Conservation (phyloP, 1,140 invertebrate species). For the Drosophila bocqueti region DNA sequence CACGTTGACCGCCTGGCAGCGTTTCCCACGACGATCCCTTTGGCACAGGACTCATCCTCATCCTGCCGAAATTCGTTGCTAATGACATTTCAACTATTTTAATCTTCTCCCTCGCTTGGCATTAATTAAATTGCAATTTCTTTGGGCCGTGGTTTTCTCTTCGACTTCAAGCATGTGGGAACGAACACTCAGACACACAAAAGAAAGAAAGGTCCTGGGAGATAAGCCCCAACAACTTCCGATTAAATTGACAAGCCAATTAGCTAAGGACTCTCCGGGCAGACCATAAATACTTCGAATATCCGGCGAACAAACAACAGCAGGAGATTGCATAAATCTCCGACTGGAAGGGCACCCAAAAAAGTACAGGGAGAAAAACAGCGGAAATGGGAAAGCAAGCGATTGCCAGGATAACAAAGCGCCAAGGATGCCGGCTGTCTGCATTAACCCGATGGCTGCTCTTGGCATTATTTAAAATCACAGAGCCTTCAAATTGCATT, state of each 20-base stretch:
- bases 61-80: constrained; percentile 36
- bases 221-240: constrained; percentile 34
- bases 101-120: constrained; percentile 36
- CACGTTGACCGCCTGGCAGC: constrained; percentile 21
- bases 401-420: constrained; percentile 55
- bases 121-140: constrained; percentile 44
- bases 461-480: constrained; percentile 81
- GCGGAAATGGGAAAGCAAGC: constrained; percentile 12
- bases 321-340: constrained; percentile 70
- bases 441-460: constrained; percentile 63
- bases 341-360: constrained; percentile 27
- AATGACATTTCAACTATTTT: constrained; percentile 70
- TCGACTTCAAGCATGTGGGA: constrained; percentile 7
- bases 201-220: background rate
- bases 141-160: constrained; percentile 28
- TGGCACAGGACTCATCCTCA: constrained; percentile 7
- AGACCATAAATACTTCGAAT: constrained; percentile 58
- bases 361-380: background rate
- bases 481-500: constrained; percentile 82
- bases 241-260: constrained; percentile 58
- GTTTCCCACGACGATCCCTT: constrained; percentile 20
- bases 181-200: constrained; percentile 1
- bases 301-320: constrained; percentile 41
- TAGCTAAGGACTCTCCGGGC: constrained; percentile 46
- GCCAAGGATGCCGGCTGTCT: constrained; percentile 41